phyloP scores from a whole-genome alignment of 2,797 vertebrate genomes.

The Sylvia borin region DNA sequence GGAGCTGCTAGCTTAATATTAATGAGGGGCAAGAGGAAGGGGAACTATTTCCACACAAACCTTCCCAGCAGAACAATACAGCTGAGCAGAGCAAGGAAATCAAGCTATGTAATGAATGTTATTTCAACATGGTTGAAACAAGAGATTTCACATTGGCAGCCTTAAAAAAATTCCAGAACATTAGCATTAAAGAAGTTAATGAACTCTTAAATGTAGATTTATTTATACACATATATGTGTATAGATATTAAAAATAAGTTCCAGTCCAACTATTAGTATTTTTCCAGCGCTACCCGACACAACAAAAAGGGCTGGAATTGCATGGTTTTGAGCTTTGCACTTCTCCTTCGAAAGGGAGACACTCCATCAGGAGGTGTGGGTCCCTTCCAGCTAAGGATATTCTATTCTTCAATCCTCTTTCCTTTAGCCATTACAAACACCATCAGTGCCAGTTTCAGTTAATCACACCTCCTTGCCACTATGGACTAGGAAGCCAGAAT shows the following conservation, averaged over 20 bases:
- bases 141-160: background rate
- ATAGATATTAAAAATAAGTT: background rate
- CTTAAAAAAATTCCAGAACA: background rate
- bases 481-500: background rate
- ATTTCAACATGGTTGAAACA: background rate
- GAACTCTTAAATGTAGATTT: background rate
- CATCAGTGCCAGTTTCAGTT: background rate
- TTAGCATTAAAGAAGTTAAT: background rate
- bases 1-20: background rate
- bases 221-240: background rate
- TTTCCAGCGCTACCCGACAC: background rate
- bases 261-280: background rate
- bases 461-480: background rate
- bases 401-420: background rate
- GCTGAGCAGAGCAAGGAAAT: background rate
- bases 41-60: background rate
- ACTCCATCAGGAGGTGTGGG: background rate
- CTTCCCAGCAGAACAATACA: background rate
- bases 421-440: background rate
- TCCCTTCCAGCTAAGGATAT: background rate
- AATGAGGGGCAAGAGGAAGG: background rate
- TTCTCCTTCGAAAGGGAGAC: background rate
- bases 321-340: background rate
- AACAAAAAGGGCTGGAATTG: background rate
- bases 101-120: background rate